Conservation (phyloP, 2,888 invertebrate species). For the Xestia xanthographa region DNA sequence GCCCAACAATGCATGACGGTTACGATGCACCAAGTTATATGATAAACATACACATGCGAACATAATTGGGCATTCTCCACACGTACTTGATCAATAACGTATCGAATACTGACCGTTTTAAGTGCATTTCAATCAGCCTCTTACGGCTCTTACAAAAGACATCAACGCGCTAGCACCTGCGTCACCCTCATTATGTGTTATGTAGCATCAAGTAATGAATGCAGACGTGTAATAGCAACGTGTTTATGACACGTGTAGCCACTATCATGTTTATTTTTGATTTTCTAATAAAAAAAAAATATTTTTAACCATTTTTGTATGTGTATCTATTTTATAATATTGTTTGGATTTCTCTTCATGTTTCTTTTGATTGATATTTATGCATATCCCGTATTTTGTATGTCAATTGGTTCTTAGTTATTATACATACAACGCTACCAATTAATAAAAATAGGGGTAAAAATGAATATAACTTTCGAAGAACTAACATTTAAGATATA, state of each 20-base stretch:
- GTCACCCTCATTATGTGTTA: slow-evolving; percentile 37
- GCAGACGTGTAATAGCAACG: not conserved
- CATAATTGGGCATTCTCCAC: slow-evolving; percentile 59
- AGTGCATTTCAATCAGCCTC: slow-evolving; percentile 49
- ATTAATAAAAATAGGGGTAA: too few species aligned
- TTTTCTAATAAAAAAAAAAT: not conserved
- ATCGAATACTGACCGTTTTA: slow-evolving; percentile 39
- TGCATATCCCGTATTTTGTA: not conserved
- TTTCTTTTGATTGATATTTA: slow-evolving; percentile 9
- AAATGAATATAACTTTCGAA: slow-evolving; percentile 24
- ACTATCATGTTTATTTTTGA: not conserved
- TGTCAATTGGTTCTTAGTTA: slow-evolving; percentile 16
- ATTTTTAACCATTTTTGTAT: not conserved
- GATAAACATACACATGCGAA: slow-evolving; percentile 64
- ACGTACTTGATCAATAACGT: slow-evolving; percentile 57
- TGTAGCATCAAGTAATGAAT: slow-evolving; percentile 11
- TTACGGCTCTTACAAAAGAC: slow-evolving; percentile 74
- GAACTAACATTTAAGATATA: slow-evolving; percentile 35
- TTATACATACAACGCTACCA: slow-evolving; percentile 3
- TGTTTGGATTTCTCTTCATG: not conserved
- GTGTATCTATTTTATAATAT: not conserved
- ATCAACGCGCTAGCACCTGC: slow-evolving; percentile 72
- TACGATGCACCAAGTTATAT: slow-evolving; percentile 69
- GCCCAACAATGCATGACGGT: slow-evolving; percentile 70
- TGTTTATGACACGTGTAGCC: not conserved